Conservation (phyloP, 1,140 invertebrate genomes). For the Pogonognathellus flavescens region DNA sequence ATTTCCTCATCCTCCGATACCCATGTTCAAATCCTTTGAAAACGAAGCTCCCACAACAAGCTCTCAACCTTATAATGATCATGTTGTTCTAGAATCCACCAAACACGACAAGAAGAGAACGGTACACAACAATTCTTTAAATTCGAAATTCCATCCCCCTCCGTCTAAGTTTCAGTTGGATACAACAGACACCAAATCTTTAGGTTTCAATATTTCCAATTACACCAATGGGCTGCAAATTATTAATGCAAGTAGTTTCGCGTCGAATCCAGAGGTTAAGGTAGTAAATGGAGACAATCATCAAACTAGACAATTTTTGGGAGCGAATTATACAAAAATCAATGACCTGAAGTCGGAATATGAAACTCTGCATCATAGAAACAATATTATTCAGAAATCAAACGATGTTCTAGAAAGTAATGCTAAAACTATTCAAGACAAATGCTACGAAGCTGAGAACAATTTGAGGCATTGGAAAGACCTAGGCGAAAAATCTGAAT, state of each 20-base stretch:
- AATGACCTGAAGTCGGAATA: not conserved
- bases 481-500: conserved; percentile 1
- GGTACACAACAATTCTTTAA: too few relatives aligned
- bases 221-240: not conserved
- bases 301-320: not conserved
- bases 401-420: conserved; percentile 17
- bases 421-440: not conserved
- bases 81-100: too few relatives aligned
- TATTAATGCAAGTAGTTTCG: not conserved
- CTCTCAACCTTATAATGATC: not conserved
- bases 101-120: too few relatives aligned
- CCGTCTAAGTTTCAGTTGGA: too few relatives aligned
- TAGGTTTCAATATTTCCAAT: too few relatives aligned
- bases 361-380: not conserved
- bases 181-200: too few relatives aligned
- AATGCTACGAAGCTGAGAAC: conserved; percentile 1
- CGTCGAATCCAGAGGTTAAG: not conserved
- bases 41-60: not conserved
- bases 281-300: not conserved
- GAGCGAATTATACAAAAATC: not conserved
- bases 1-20: not conserved
- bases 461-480: conserved; percentile 4
- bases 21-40: not conserved
- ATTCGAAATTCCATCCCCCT: too few relatives aligned
- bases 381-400: conserved; percentile 20